Evolutionary conservation across 2,797 vertebrate species (phyloP), one percentile per base, ranked within the genome.

Genomic region (Tadarida brasiliensis): DNA sequence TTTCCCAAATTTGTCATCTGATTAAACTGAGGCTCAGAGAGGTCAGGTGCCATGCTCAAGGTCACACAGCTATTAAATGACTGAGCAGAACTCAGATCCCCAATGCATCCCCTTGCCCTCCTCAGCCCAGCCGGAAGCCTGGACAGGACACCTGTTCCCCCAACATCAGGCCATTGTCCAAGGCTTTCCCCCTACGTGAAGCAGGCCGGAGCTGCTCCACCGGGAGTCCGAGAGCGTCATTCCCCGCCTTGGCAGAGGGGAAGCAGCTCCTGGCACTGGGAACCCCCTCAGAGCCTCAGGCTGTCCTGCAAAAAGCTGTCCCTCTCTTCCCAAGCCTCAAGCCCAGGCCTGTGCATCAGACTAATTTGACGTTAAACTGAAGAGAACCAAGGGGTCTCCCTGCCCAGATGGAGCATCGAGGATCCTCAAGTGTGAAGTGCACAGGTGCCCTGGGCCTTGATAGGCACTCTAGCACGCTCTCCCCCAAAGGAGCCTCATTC

Each of bases 371-470:
- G 86, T 76, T 33, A 59, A 95, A 71, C n/a, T 74, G 22, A 7
- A 77, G 90, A 92, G 63, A 86, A 83, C 82, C 96, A 24, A 86
- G 47, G 87, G 87, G 47, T 22, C 57, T 84, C 9, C 0, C 30
- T 61, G 30, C 30, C 67, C n/a, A 61, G 67, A n/a, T 0, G 74
- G 4, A 70, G 12, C 2, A 24, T 22, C 0, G 49, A 82, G 65
- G 54, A 14, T 12, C 67, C 61, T 73, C 39, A 26, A 11, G 9
- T 4, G 4, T 28, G 22, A 67, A 4, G 14, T 28, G 65, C 82
- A 54, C 20, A 12, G 22, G 28, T 4, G 24, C 63, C 63, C 28
- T 39, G 77, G 22, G 47, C 30, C 5, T 54, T 12, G 3, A 4
- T 9, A 12, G 33, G 24, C 24, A 5, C 49, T 70, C 33, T 15